A percentile compares a stretch with the other conserved stretches of the same genome.
Conservation (phyloP, 2,888 invertebrate genomes). For the Bombylius major region DNA sequence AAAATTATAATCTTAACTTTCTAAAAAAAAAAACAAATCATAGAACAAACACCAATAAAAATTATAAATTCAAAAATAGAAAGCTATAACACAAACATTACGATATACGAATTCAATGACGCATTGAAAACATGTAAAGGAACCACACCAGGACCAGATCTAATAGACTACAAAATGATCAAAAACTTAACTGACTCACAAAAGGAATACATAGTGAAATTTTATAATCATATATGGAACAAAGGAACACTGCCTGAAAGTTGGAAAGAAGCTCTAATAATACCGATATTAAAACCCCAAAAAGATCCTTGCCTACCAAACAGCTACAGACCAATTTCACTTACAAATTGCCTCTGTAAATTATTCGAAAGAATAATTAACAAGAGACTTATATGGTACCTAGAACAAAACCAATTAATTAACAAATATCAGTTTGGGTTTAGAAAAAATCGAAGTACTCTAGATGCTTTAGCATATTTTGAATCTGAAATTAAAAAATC, state of each 20-base stretch:
- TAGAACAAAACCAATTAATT: background rate
- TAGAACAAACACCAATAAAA: background rate
- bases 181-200: no score
- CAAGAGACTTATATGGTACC: background rate
- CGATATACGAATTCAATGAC: background rate
- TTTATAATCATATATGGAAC: background rate
- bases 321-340: slow-evolving; percentile 1
- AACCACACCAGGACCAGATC: no score
- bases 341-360: slow-evolving; percentile 2
- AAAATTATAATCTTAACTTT: background rate
- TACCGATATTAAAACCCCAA: no score
- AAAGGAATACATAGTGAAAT: background rate
- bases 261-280: background rate
- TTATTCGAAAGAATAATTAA: slow-evolving; percentile 1
- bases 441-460: background rate
- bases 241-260: background rate
- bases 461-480: background rate
- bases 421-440: background rate
- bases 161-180: no score
- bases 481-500: background rate
- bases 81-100: background rate
- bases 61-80: background rate
- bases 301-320: no score
- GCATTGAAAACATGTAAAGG: no score
- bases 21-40: background rate